Percentiles rank a stretch among this genome's conserved stretches.
These are phyloP conservation scores for Leptarthrus brevirostris DNA, from an alignment of 2,888 invertebrate species.

Conservation along the genomic window DNA sequence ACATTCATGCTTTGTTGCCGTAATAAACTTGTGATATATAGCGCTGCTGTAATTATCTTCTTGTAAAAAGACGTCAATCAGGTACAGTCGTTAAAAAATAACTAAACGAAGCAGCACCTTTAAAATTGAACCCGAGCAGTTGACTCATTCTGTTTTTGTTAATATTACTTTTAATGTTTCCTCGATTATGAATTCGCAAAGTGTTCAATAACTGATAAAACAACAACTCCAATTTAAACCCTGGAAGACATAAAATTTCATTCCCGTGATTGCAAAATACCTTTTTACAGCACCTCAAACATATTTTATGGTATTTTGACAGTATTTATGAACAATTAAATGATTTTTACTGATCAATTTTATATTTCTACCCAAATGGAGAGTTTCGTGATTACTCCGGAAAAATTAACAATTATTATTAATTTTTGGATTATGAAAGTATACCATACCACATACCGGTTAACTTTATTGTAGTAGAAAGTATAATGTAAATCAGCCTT, in stretches of 20 bases:
- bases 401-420: too few species aligned
- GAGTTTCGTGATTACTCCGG: too few species aligned
- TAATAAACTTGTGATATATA: slow-evolving; percentile 31
- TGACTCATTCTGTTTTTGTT: too few species aligned
- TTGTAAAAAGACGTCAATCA: slow-evolving; percentile 31
- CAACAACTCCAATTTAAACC: background rate
- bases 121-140: background rate
- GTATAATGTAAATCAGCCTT: too few species aligned
- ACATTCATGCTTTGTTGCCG: slow-evolving; percentile 33
- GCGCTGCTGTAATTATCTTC: slow-evolving; percentile 14
- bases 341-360: background rate
- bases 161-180: too few species aligned
- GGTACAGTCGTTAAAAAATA: slow-evolving; percentile 13
- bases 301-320: background rate
- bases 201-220: background rate
- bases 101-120: background rate
- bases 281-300: background rate
- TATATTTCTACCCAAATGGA: background rate
- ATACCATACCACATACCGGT: too few species aligned
- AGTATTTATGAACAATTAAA: background rate
- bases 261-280: background rate
- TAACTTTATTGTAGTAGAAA: too few species aligned
- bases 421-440: too few species aligned
- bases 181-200: background rate
- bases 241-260: background rate